Base-by-base conservation (phyloP, 2,113 vertebrate species). In the Cryptomyrus ogoouensis region DNA sequence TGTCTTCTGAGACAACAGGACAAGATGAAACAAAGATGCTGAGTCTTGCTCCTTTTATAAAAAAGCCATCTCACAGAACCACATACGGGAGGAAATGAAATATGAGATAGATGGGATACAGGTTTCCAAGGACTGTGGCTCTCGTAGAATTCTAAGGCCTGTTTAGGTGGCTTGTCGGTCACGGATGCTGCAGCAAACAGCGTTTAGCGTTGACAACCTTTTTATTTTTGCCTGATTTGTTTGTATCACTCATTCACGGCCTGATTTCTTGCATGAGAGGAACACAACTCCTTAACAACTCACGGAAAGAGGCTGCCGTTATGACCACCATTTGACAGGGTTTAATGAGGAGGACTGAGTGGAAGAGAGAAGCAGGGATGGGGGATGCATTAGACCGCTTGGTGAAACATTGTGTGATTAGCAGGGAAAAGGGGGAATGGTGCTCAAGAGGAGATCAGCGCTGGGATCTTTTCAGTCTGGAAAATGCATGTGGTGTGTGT, bases 391-490 rank as follows among this genome's bases (percentile, higher is more conserved):
- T 80, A 35, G 31, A 56, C 52, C 12, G 24, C 47, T 35, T 47
- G 44, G 21, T 27, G 44, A 66, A 42, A 42, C 42, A 52, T 90
- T n/a, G 27, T 49, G 35, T 83, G 86, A 58, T 53, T 90, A 47
- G 19, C 49, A 50, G 62, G 88, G 70, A 52, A 47, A 49, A 80
- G 62, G 27, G 46, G 46, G 31, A 35, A 53, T 21, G 31, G 27
- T 77, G 17, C 12, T 24, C 35, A 83, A 85, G 62, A 87, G 27
- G 84, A 90, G 77, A 90, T 90, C 89, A 90, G 56, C 87, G 89
- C 24, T 53, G 52, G 84, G 84, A 87, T 90, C 85, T 62, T 47
- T 70, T 83, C 84, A 74, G 84, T 47, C 89, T 53, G 27, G 27
- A 77, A 85, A 84, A 50, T 90, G 89, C 87, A 88, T 88, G 58